phyloP scores from a whole-genome alignment of 2,113 vertebrate species.

The Cyphomyrus discorhynchus region DNA sequence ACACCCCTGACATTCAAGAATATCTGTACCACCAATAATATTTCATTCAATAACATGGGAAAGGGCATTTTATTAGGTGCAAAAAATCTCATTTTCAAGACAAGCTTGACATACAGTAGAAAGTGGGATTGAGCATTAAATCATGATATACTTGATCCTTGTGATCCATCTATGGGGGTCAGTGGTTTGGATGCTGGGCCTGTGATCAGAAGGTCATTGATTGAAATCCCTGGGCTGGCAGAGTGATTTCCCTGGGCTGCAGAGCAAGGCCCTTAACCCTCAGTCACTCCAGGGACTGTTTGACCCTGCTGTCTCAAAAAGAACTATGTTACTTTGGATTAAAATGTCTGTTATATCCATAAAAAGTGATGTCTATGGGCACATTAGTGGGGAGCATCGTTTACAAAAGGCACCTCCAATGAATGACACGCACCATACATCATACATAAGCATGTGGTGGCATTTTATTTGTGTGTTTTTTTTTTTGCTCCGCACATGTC shows the following conservation, averaged over 20 bases:
- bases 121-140: background rate
- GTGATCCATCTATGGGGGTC: background rate
- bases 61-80: background rate
- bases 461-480: conserved; percentile 18
- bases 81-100: background rate
- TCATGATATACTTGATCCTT: background rate
- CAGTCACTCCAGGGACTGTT: background rate
- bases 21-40: background rate
- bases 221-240: background rate
- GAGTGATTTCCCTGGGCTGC: background rate
- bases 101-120: background rate
- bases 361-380: background rate
- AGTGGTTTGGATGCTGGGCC: background rate
- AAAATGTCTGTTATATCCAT: background rate
- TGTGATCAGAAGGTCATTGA: background rate
- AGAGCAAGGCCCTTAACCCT: background rate
- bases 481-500: background rate
- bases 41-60: background rate
- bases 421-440: background rate
- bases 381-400: background rate
- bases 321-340: background rate
- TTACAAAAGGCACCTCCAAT: background rate
- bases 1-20: background rate
- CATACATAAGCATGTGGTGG: conserved; percentile 22
- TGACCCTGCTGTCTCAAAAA: background rate